Conservation (phyloP, 2,888 invertebrate genomes). For the Megaustenia siamemsis region DNA sequence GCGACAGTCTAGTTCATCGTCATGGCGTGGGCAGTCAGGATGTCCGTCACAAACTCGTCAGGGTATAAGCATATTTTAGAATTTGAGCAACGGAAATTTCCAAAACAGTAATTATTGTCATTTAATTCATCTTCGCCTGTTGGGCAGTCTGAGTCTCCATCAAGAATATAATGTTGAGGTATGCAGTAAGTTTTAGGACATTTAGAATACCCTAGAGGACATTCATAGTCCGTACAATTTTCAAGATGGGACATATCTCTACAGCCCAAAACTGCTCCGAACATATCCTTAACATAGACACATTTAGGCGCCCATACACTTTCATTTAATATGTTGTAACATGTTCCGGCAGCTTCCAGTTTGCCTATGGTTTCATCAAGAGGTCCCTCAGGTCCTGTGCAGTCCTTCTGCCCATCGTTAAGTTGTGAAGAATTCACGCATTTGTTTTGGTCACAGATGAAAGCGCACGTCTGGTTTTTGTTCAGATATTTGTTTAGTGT, state of each 20-base stretch:
- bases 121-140: neutral
- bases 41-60: slow-evolving; percentile 36
- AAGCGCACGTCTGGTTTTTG: neutral
- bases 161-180: slow-evolving; percentile 14
- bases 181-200: too few relatives aligned
- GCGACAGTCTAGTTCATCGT: slow-evolving; percentile 33
- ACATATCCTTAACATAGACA: too few relatives aligned
- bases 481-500: neutral
- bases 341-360: neutral
- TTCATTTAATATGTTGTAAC: neutral
- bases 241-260: slow-evolving; percentile 23
- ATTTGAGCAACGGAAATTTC: slow-evolving; percentile 1
- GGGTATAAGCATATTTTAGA: slow-evolving; percentile 21
- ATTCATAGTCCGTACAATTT: slow-evolving; percentile 6
- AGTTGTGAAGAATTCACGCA: neutral
- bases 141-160: slow-evolving; percentile 11
- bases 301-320: neutral
- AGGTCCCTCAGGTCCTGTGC: neutral
- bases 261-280: too few relatives aligned
- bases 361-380: slow-evolving; percentile 13
- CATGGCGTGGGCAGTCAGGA: slow-evolving; percentile 21
- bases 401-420: neutral
- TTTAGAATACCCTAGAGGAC: slow-evolving; percentile 13
- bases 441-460: neutral
- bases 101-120: neutral